Evolutionary conservation across 2,797 vertebrate species (phyloP).

Genomic region (Takifugu rubripes): DNA sequence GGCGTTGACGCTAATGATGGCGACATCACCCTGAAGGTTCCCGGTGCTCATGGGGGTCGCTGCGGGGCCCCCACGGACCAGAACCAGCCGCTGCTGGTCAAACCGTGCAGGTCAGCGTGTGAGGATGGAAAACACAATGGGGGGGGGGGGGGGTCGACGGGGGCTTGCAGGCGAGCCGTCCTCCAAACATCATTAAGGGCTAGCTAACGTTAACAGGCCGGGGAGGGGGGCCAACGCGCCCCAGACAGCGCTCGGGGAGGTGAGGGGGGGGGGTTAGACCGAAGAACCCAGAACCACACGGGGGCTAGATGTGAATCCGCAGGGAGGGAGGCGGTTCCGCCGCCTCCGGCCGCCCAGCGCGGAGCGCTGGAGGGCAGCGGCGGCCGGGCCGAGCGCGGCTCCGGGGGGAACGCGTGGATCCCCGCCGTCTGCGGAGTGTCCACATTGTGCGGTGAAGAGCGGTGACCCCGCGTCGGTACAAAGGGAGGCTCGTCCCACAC

Average conservation of each 20-base stretch:
- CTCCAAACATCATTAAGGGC: slow-evolving; percentile 40
- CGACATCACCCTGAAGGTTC: slow-evolving; percentile 15
- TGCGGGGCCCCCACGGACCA: not conserved
- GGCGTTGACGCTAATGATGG: slow-evolving; percentile 41
- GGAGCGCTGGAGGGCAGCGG: slow-evolving; percentile 17
- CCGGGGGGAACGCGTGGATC: slow-evolving; percentile 32
- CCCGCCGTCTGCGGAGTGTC: slow-evolving; percentile 52
- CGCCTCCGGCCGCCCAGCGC: slow-evolving; percentile 25
- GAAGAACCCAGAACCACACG: slow-evolving; percentile 1
- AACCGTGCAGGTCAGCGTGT: slow-evolving; percentile 19
- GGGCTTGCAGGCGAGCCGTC: slow-evolving; percentile 29
- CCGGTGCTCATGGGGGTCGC: slow-evolving; percentile 9
- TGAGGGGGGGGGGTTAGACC: not conserved
- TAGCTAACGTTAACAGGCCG: slow-evolving; percentile 46
- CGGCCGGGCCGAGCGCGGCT: not conserved
- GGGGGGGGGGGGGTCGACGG: slow-evolving; percentile 8
- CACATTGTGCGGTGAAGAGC: slow-evolving; percentile 58
- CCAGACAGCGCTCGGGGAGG: slow-evolving; percentile 25
- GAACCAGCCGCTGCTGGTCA: not conserved
- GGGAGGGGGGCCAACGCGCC: slow-evolving; percentile 20
- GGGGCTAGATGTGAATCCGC: slow-evolving; percentile 48
- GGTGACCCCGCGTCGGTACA: slow-evolving; percentile 74
- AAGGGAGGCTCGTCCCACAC: slow-evolving; percentile 78
- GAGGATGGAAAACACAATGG: slow-evolving; percentile 41
- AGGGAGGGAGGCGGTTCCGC: slow-evolving; percentile 44